Conservation (phyloP, 1,140 invertebrate species). For the Hyposmocoma kahamanoa region DNA sequence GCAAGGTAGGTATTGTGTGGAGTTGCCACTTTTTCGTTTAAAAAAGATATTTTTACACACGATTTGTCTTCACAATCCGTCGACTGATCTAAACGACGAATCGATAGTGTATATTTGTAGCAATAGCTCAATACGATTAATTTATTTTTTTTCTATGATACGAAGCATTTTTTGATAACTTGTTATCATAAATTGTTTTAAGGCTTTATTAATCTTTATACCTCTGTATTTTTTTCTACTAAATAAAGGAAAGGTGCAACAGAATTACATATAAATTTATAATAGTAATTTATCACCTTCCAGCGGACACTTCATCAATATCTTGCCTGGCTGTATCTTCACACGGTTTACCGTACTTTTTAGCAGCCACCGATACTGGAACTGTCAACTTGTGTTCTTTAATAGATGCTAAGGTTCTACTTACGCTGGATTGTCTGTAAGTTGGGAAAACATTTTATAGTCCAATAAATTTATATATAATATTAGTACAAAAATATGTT, state of each 20-base stretch:
- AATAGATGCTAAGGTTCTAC: slow-evolving; percentile 41
- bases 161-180: not conserved
- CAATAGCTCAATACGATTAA: too few relatives aligned
- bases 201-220: not conserved
- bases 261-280: too few relatives aligned
- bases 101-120: too few relatives aligned
- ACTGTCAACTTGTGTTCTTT: slow-evolving; percentile 48
- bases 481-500: not conserved
- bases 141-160: too few relatives aligned
- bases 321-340: slow-evolving; percentile 36
- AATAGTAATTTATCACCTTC: slow-evolving; percentile 5
- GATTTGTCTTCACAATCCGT: too few relatives aligned
- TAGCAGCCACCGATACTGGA: slow-evolving; percentile 49
- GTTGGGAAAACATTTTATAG: not conserved
- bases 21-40: too few relatives aligned
- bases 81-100: too few relatives aligned
- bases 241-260: too few relatives aligned
- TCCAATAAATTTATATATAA: not conserved
- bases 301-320: slow-evolving; percentile 36
- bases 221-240: too few relatives aligned
- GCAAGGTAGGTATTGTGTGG: too few relatives aligned
- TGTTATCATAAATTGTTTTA: not conserved
- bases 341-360: slow-evolving; percentile 33
- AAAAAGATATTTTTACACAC: too few relatives aligned
- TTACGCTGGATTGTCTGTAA: slow-evolving; percentile 53